These are phyloP conservation scores for Acronicta psi DNA, from an alignment of 2,888 invertebrate species.

Conservation along the genomic window DNA sequence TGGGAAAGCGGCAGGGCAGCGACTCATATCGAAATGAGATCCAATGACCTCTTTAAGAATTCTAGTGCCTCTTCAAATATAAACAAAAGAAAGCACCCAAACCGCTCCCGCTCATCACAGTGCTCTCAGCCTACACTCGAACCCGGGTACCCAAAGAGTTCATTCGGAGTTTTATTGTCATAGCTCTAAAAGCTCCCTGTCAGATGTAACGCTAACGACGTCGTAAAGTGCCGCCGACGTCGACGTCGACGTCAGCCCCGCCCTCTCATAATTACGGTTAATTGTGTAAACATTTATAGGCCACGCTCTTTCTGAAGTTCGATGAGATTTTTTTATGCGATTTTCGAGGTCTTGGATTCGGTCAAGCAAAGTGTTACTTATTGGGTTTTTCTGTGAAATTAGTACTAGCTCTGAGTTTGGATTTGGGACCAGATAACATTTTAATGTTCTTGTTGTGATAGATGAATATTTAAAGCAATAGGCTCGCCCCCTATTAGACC, in stretches of 20 bases:
- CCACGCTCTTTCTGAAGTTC: slow-evolving; percentile 34
- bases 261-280: slow-evolving; percentile 71
- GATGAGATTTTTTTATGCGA: slow-evolving; percentile 30
- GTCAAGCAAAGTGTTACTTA: too few species aligned
- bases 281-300: slow-evolving; percentile 71
- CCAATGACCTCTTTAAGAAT: too few species aligned
- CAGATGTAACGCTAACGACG: slow-evolving; percentile 68
- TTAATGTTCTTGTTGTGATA: too few species aligned
- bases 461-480: too few species aligned
- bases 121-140: slow-evolving; percentile 23
- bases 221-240: slow-evolving; percentile 67
- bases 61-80: too few species aligned
- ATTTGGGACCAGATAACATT: too few species aligned
- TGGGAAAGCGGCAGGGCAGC: too few species aligned
- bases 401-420: too few species aligned
- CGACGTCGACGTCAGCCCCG: slow-evolving; percentile 29
- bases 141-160: slow-evolving; percentile 65
- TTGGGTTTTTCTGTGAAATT: too few species aligned
- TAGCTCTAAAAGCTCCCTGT: slow-evolving; percentile 65
- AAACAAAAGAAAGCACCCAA: background rate
- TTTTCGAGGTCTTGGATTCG: too few species aligned
- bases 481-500: too few species aligned
- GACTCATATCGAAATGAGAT: too few species aligned
- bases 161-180: slow-evolving; percentile 70
- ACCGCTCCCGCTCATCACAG: slow-evolving; percentile 54